Percentiles rank a stretch among this genome's conserved stretches.
phyloP scores from a whole-genome alignment of 2,113 vertebrate species.

The Clarias magur region DNA sequence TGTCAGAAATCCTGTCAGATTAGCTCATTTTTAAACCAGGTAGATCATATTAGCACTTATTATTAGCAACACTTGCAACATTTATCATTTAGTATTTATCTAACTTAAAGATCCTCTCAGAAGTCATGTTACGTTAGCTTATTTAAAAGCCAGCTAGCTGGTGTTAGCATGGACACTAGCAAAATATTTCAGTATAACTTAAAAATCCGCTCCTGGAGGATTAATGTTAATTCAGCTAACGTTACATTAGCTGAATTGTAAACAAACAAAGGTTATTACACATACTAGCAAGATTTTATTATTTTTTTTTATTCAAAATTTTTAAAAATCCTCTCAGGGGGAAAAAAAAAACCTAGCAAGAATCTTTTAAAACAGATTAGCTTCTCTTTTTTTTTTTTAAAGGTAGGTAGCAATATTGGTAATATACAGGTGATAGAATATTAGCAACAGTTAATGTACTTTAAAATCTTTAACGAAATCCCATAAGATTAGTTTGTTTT shows the following conservation, averaged over 20 bases:
- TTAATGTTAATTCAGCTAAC: no score
- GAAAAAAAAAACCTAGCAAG: no score
- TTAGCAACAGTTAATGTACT: background rate
- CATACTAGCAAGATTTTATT: background rate
- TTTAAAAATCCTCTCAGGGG: background rate
- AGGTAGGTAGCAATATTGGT: background rate
- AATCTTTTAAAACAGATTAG: background rate
- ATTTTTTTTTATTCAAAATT: no score
- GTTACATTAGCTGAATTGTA: background rate
- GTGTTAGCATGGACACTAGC: background rate
- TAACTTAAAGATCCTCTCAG: background rate
- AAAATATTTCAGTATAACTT: background rate
- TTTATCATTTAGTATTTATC: background rate
- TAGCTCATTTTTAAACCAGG: background rate
- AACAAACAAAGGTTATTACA: background rate
- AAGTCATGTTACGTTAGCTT: background rate
- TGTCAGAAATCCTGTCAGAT: background rate
- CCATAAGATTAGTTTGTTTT: background rate
- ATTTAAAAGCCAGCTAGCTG: background rate
- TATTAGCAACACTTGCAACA: background rate
- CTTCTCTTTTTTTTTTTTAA: background rate
- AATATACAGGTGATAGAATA: background rate
- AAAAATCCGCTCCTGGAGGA: background rate
- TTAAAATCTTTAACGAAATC: background rate
- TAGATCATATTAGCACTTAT: background rate